Base-by-base conservation (phyloP, 2,797 vertebrate species). In the Gymnothorax javanicus region DNA sequence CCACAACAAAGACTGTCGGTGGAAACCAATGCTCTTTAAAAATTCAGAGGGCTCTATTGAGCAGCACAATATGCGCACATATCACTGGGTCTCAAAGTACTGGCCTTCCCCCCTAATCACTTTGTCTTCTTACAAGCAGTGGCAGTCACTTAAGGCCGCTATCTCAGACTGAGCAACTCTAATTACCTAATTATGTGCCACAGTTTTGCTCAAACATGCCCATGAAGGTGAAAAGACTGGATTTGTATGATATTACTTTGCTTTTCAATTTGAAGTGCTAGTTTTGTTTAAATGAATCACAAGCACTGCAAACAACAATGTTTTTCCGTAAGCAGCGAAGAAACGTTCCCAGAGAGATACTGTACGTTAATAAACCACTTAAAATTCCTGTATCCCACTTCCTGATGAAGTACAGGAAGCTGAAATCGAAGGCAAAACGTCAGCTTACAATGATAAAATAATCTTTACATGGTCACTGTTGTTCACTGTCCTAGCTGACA, bases 1-100 rank as follows among this genome's bases (percentile, higher is more conserved):
- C 94, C 95, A 95, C 94, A 94, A 94, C 94, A 95, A 93, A 89
- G 93, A 91, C 93, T 92, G 93, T 93, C 90, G 89, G 91, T 92
- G 93, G 95, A 94, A 96, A 95, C 94, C 87, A 94, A 95, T 95
- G 94, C 94, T 94, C 92, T 95, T 96, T 95, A 96, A 96, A 95
- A 93, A 96, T 95, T 92, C 94, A 96, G 91, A 92, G 93, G 92
- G 93, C 90, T 93, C 90, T 92, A 95, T 94, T 94, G 94, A 95
- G 91, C 93, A 93, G 93, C 75, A 93, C 94, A 93, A 86, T 91
- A 93, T 93, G 93, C 94, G 94, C 93, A 92, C 92, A 93, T 90
- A 93, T 92, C 92, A 89, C 90, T 87, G 91, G 89, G 88, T 92
- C 90, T 88, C 90, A 90, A 87, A 92, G 58, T 57, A 56, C 60